phyloP scores from a whole-genome alignment of 2,888 invertebrate genomes.

The Mellilla xanthometata region DNA sequence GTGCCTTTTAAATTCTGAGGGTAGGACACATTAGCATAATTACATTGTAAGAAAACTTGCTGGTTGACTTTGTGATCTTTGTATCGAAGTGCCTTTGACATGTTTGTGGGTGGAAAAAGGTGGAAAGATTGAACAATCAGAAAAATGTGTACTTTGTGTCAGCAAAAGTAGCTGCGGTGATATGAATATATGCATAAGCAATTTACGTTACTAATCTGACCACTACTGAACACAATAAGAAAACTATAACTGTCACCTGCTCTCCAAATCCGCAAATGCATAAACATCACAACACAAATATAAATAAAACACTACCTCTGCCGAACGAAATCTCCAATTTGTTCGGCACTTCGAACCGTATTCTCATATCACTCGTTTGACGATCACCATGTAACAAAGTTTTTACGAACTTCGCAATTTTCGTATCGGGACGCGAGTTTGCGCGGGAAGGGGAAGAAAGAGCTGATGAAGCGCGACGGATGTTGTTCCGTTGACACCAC shows the following conservation, averaged over 20 bases:
- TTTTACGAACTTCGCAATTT: slow-evolving; percentile 22
- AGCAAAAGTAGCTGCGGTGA: too few species aligned
- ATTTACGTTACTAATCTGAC: too few species aligned
- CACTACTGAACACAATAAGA: slow-evolving; percentile 2
- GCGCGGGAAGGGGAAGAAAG: slow-evolving; percentile 31
- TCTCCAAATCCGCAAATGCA: slow-evolving; percentile 19
- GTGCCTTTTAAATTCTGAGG: slow-evolving; percentile 6
- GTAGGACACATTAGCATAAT: slow-evolving; percentile 4
- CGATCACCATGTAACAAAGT: slow-evolving; percentile 33
- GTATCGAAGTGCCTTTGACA: too few species aligned
- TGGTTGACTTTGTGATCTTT: too few species aligned
- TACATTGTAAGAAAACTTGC: background rate
- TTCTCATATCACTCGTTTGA: slow-evolving; percentile 68
- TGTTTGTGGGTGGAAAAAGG: too few species aligned
- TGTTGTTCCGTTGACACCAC: slow-evolving; percentile 65
- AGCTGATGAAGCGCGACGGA: slow-evolving; percentile 61
- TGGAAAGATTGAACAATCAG: too few species aligned
- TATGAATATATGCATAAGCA: too few species aligned
- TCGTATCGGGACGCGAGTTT: slow-evolving; percentile 23
- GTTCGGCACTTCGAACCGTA: slow-evolving; percentile 78
- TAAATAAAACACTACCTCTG: slow-evolving; percentile 57
- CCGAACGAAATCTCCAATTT: slow-evolving; percentile 78
- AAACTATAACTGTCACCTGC: slow-evolving; percentile 21
- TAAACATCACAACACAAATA: slow-evolving; percentile 28
- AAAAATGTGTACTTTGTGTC: too few species aligned